Percentiles rank a stretch among this genome's conserved stretches.
phyloP scores from a whole-genome alignment of 2,797 vertebrate genomes.

The Carcharodon carcharias region DNA sequence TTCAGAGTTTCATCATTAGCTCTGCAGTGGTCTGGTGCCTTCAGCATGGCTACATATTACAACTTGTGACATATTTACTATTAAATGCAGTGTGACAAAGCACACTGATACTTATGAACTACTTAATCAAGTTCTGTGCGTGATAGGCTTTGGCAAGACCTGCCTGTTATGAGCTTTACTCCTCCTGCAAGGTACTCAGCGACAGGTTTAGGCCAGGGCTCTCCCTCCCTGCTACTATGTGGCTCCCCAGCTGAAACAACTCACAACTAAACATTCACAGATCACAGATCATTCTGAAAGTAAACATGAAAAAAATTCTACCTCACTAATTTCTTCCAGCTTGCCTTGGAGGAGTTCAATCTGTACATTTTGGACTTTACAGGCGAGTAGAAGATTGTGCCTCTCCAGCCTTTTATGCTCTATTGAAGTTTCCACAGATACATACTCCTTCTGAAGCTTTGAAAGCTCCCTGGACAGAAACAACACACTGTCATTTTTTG shows the following conservation, averaged over 20 bases:
- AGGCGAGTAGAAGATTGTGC: slow-evolving; percentile 80
- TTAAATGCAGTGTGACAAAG: background rate
- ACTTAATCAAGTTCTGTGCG: background rate
- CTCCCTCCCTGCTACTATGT: background rate
- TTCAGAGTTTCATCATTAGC: background rate
- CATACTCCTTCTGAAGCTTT: slow-evolving; percentile 68
- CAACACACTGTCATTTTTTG: background rate
- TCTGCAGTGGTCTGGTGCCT: background rate
- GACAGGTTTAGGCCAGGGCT: background rate
- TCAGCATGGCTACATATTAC: background rate
- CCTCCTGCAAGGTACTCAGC: background rate
- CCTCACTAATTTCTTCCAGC: slow-evolving; percentile 75
- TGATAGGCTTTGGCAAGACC: background rate
- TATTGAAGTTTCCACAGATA: slow-evolving; percentile 61
- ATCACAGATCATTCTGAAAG: background rate
- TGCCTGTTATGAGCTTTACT: background rate
- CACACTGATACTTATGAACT: background rate
- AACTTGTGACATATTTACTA: background rate
- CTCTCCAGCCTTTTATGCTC: slow-evolving; percentile 69
- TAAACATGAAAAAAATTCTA: slow-evolving; percentile 40
- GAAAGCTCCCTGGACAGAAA: slow-evolving; percentile 61
- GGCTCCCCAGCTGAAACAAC: background rate
- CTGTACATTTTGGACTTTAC: slow-evolving; percentile 74
- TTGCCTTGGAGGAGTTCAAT: slow-evolving; percentile 69
- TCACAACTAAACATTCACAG: background rate